Percentiles rank a stretch among this genome's conserved stretches.
Evolutionary conservation across 2,888 invertebrate genomes (phyloP).

Genomic region (Standfussiana lucernea): DNA sequence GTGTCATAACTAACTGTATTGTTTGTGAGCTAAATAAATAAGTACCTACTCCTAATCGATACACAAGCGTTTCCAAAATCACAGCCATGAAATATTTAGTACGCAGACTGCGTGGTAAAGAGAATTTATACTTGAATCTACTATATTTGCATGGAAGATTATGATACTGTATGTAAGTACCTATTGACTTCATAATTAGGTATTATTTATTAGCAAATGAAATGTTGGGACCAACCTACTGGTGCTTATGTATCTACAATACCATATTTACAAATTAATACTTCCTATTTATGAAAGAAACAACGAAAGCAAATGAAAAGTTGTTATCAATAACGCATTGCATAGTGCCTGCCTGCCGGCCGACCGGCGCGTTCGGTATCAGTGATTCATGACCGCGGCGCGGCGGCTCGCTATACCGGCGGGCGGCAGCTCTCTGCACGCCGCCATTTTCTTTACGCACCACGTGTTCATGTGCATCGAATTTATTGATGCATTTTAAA

Average conservation of each 20-base stretch:
- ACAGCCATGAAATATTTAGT: neutral
- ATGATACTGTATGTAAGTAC: neutral
- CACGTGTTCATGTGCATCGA: slow-evolving; percentile 84
- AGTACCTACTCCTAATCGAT: neutral
- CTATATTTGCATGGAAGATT: slow-evolving; percentile 1
- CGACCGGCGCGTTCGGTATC: slow-evolving; percentile 48
- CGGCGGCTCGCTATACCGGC: slow-evolving; percentile 52
- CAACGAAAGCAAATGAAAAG: slow-evolving; percentile 9
- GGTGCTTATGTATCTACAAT: neutral
- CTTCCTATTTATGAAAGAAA: neutral
- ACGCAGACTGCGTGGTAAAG: neutral
- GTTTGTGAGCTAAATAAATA: neutral
- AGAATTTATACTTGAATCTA: neutral
- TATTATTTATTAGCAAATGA: neutral
- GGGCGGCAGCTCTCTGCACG: slow-evolving; percentile 76
- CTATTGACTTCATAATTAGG: neutral
- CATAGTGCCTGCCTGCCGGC: slow-evolving; percentile 25
- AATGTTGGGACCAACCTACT: neutral
- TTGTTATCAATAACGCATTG: slow-evolving; percentile 46
- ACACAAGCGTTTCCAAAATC: neutral
- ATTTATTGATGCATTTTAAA: slow-evolving; percentile 65
- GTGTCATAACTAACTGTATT: neutral
- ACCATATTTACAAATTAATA: neutral
- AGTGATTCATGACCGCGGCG: slow-evolving; percentile 70
- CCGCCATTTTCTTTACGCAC: slow-evolving; percentile 88